These are phyloP conservation scores for Probosciger aterrimus DNA, from an alignment of 2,113 vertebrate genomes.

Conservation along the genomic window DNA sequence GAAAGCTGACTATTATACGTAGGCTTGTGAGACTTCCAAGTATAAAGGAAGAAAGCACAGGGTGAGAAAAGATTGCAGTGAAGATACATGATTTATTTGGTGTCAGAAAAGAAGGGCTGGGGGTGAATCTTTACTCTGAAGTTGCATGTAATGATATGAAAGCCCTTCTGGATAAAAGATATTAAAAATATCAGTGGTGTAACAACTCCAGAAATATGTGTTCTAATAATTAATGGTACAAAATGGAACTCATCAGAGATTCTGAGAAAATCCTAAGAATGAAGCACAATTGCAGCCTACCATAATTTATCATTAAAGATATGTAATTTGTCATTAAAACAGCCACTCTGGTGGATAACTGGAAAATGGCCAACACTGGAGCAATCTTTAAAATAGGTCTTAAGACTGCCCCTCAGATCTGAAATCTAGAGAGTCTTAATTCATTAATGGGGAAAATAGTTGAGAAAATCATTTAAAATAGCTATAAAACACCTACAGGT, in stretches of 20 bases:
- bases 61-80: not conserved
- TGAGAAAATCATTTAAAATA: not conserved
- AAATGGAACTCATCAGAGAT: not conserved
- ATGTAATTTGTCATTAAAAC: conserved; percentile 48
- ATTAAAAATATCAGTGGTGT: not conserved
- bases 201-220: not conserved
- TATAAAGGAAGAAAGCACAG: not conserved
- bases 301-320: conserved; percentile 41
- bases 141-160: not conserved
- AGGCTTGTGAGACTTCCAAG: not conserved
- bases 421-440: not conserved
- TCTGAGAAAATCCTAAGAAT: conserved; percentile 3
- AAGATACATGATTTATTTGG: not conserved
- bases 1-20: not conserved
- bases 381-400: conserved; percentile 37
- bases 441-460: not conserved
- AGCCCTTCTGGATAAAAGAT: not conserved
- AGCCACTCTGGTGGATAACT: conserved; percentile 1
- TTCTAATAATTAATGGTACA: conserved; percentile 6
- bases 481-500: not conserved
- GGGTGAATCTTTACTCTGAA: not conserved
- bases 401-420: not conserved
- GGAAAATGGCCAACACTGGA: conserved; percentile 5
- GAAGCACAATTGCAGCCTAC: not conserved
- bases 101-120: not conserved